Percentiles rank a stretch among this genome's conserved stretches.
These are phyloP conservation scores for Microplitis mediator DNA, from an alignment of 1,140 invertebrate species.

Conservation along the genomic window DNA sequence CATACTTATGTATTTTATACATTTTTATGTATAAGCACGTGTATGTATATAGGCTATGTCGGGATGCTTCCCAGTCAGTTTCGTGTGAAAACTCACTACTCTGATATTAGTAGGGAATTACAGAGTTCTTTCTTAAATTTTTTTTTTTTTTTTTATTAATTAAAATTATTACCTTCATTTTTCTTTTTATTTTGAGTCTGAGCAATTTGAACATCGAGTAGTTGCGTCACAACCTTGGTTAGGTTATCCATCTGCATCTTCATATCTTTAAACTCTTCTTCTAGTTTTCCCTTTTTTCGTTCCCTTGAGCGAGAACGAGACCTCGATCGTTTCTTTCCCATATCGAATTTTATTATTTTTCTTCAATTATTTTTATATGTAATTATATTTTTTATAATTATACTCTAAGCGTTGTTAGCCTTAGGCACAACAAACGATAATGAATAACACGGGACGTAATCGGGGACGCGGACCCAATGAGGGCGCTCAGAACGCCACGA, in stretches of 20 bases:
- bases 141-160: not conserved
- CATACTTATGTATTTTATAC: not conserved
- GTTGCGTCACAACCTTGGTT: not conserved
- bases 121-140: not conserved
- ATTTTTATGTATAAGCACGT: not conserved
- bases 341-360: not conserved
- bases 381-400: not conserved
- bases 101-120: slow-evolving; percentile 12
- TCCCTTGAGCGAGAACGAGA: not conserved
- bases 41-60: not conserved
- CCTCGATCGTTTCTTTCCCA: not conserved
- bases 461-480: not conserved
- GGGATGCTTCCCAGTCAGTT: not conserved
- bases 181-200: not conserved
- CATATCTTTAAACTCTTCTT: not conserved
- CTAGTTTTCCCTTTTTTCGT: not conserved
- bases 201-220: not conserved
- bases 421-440: slow-evolving; percentile 5
- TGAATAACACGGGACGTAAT: not conserved
- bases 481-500: not conserved
- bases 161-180: not conserved
- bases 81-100: slow-evolving; percentile 6
- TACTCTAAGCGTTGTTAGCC: not conserved
- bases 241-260: not conserved
- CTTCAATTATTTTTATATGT: not conserved